Base-by-base conservation (phyloP, 2,888 invertebrate species). In the Rhabditoides inermis region DNA sequence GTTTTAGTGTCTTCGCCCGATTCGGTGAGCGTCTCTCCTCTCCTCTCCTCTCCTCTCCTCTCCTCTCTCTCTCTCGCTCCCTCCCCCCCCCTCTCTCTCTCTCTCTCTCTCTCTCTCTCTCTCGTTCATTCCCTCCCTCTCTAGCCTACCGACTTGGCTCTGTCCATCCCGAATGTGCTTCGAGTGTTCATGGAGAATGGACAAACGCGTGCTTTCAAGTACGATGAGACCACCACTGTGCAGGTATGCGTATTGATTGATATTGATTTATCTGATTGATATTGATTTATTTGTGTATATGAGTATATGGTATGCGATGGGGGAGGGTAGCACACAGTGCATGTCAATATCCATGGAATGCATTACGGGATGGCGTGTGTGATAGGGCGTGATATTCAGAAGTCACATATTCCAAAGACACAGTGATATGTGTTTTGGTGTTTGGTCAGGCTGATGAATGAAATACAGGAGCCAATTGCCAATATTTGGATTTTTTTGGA, bases 171-270 rank as follows among this genome's bases (percentile, higher is more conserved):
- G 45, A 90, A 91, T 79, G 90, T 91, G 42, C 82, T 91, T 49
- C 90, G 90, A 79, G 90, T 91, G 10, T 91, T 89, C 78, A 82
- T 91, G 48, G 91, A 91, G 79, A 91, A 91, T 77, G 90, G 90
- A 7, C 90, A 91, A 78, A 91, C 90, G 15, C 90, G 90, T 78
- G 90, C 90, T 35, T 91, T 91, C 80, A 90, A 90, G 76, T 91
- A 91, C 77, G 90, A 91, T 80, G 84, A 86, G 47, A 86, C 85
- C 66, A 91, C 90, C 23, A 87, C 87, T 0, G 90, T 91, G 1
- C 86, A 83, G 77, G 81, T 81, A 22, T 3, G 1, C n/a, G 5
- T 25, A 7, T 15, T 48, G 5, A 41, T 12, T 25, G 25, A 25
- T 25, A 12, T 26, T 10, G 15, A 1, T 25, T 6, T 25, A 7